These are phyloP conservation scores for Nymphalis c-album DNA, from an alignment of 2,888 invertebrate species.

Conservation along the genomic window DNA sequence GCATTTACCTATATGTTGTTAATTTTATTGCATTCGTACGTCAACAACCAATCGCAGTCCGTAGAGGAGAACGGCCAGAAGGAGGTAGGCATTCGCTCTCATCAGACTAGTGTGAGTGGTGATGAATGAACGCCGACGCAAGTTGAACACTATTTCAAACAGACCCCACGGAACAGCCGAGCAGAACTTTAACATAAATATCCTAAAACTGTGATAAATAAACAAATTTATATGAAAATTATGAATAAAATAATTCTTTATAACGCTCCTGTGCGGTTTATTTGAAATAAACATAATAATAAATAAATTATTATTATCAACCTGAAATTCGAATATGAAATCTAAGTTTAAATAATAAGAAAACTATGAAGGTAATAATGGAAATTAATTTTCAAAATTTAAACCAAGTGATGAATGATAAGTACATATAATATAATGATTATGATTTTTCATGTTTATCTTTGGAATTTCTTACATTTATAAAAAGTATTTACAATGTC, in stretches of 20 bases:
- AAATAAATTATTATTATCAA: background rate
- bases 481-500: conserved; percentile 55
- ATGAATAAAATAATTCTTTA: background rate
- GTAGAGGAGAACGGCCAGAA: conserved; percentile 81
- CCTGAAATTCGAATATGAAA: conserved; percentile 1
- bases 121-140: conserved; percentile 22
- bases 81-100: conserved; percentile 78
- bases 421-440: conserved; percentile 2
- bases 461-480: conserved; percentile 21
- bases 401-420: conserved; percentile 9
- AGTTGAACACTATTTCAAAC: conserved; percentile 8
- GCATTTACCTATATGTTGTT: conserved; percentile 81
- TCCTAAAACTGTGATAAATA: too few species aligned
- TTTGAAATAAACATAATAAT: background rate
- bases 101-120: conserved; percentile 51
- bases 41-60: conserved; percentile 81
- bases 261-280: background rate
- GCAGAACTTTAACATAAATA: background rate
- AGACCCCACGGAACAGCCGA: conserved; percentile 7
- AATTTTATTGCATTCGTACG: conserved; percentile 82
- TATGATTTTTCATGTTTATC: conserved; percentile 15
- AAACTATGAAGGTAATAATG: background rate
- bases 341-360: background rate
- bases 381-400: background rate
- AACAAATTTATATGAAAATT: too few species aligned